Percentiles rank a stretch among this genome's conserved stretches.
These are phyloP conservation scores for Hyphantria cunea DNA, from an alignment of 1,140 invertebrate genomes.

Conservation along the genomic window DNA sequence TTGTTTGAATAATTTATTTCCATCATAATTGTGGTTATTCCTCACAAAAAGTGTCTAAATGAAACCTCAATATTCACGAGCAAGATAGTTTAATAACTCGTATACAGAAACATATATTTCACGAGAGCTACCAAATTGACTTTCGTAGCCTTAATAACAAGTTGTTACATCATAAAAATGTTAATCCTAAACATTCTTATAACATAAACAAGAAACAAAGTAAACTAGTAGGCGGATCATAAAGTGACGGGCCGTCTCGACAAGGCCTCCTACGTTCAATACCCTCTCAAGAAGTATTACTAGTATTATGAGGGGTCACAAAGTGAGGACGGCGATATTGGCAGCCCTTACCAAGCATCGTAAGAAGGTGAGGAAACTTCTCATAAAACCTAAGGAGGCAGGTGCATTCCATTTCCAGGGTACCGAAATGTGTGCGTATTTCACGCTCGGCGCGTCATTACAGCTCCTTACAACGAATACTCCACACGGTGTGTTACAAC, in stretches of 20 bases:
- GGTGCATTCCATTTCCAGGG: conserved; percentile 76
- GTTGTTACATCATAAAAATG: conserved; percentile 44
- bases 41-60: too few relatives aligned
- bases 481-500: conserved; percentile 48
- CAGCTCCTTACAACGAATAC: conserved; percentile 61
- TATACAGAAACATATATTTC: conserved; percentile 20
- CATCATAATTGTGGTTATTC: too few relatives aligned
- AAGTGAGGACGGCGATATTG: conserved; percentile 76
- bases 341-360: conserved; percentile 65
- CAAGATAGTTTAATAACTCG: conserved; percentile 20
- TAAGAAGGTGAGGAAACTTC: conserved; percentile 75
- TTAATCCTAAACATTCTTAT: conserved; percentile 43
- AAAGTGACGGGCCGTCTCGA: conserved; percentile 62
- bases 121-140: conserved; percentile 30
- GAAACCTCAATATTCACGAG: conserved; percentile 8
- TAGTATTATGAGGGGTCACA: conserved; percentile 78
- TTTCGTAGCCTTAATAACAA: conserved; percentile 34
- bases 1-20: too few relatives aligned
- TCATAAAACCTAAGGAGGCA: conserved; percentile 79
- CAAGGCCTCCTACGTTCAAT: conserved; percentile 56
- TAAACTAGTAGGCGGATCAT: conserved; percentile 51
- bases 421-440: conserved; percentile 73
- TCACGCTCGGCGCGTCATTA: conserved; percentile 75
- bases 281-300: conserved; percentile 77
- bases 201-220: conserved; percentile 47